These are phyloP conservation scores for Chouioia cunea DNA, from an alignment of 2,888 invertebrate species.

Conservation along the genomic window DNA sequence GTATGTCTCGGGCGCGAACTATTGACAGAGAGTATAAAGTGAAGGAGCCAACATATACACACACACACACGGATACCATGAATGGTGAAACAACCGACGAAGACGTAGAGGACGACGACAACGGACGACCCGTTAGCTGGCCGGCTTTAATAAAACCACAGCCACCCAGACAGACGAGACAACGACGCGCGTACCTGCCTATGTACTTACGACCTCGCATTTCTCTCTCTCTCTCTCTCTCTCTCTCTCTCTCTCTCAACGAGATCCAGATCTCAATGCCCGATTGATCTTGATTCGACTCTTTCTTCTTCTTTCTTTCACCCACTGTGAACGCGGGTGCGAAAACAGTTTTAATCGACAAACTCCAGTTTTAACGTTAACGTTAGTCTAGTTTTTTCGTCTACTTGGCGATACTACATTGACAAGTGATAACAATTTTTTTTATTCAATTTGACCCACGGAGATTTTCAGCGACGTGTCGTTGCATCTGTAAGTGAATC, in stretches of 20 bases:
- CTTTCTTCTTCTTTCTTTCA: not conserved
- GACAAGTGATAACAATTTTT: no score
- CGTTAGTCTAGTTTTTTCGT: constrained; percentile 3
- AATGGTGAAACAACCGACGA: constrained; percentile 31
- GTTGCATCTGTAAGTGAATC: no score
- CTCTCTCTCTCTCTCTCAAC: not conserved
- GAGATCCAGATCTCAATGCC: constrained; percentile 6
- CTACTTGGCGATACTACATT: no score
- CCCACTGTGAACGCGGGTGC: not conserved
- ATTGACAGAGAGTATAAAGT: constrained; percentile 25
- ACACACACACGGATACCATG: no score
- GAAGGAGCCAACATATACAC: constrained; percentile 20
- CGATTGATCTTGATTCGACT: constrained; percentile 11
- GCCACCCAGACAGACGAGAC: no score
- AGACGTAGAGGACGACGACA: not conserved
- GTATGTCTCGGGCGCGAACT: constrained; percentile 8
- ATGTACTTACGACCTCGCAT: not conserved
- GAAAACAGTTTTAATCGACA: no score
- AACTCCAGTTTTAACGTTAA: not conserved
- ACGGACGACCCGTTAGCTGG: constrained; percentile 45
- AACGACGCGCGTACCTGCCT: not conserved
- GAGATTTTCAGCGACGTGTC: no score
- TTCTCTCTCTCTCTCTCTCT: no score
- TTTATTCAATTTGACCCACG: no score
- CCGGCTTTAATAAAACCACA: constrained; percentile 39